Conservation (phyloP, 2,888 invertebrate species). For the Eucera pruinosa region DNA sequence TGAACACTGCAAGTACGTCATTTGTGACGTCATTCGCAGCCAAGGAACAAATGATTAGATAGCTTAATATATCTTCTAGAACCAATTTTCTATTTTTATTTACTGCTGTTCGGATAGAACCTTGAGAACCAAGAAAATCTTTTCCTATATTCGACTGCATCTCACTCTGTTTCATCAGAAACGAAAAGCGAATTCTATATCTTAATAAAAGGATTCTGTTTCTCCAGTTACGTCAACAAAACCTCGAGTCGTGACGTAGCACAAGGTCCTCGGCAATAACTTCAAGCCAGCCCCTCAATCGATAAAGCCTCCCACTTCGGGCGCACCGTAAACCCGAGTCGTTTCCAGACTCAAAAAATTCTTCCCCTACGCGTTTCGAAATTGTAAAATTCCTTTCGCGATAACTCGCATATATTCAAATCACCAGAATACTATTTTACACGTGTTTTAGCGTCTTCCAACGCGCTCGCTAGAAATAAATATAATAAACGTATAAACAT, state of each 20-base stretch:
- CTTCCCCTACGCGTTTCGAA: not conserved
- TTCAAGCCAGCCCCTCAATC: conserved; percentile 33
- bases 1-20: not conserved
- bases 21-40: not conserved
- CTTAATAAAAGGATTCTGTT: conserved; percentile 14
- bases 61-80: not conserved
- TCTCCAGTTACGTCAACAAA: conserved; percentile 26
- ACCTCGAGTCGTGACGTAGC: conserved; percentile 15
- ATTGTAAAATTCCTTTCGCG: not conserved
- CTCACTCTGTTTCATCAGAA: not conserved
- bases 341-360: not conserved
- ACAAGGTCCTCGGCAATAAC: conserved; percentile 44
- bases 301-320: conserved; percentile 29
- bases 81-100: not conserved
- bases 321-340: conserved; percentile 2
- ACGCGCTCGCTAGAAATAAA: not conserved
- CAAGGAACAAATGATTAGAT: not conserved
- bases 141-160: not conserved
- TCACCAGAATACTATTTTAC: not conserved
- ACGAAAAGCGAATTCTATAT: conserved; percentile 9
- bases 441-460: not conserved
- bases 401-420: not conserved
- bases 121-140: not conserved
- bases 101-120: too few relatives aligned
- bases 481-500: conserved; percentile 18